phyloP scores from a whole-genome alignment of 53 echinoderm and acorn worm species.

The Mesocentrotus franciscanus region DNA sequence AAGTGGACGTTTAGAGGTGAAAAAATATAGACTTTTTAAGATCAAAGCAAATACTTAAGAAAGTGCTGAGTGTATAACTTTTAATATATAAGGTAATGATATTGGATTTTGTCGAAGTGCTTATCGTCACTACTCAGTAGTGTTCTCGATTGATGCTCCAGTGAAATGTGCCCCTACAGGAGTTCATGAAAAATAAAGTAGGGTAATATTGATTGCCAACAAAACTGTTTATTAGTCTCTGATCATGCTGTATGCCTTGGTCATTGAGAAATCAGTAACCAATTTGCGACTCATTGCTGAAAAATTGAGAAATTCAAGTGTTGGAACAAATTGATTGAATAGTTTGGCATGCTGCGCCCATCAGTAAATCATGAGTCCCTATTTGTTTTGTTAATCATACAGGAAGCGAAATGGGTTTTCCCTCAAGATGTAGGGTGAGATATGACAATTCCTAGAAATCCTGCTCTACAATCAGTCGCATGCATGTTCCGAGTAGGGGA shows the following conservation, averaged over 20 bases:
- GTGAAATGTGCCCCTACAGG: too few species aligned
- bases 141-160: too few species aligned
- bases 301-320: too few species aligned
- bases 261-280: too few species aligned
- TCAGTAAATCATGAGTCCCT: neutral
- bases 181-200: too few species aligned
- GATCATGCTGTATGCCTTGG: too few species aligned
- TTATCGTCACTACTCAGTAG: too few species aligned
- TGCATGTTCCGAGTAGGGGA: neutral
- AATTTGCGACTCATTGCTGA: too few species aligned
- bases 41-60: neutral
- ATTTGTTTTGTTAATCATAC: neutral
- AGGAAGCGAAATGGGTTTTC: neutral
- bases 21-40: neutral
- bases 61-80: neutral
- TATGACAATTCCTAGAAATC: neutral
- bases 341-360: neutral
- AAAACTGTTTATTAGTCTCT: too few species aligned
- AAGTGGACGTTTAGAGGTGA: neutral
- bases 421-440: neutral
- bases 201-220: too few species aligned
- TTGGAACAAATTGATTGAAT: too few species aligned
- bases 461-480: neutral
- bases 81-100: neutral
- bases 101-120: too few species aligned